Evolutionary conservation across 2,888 invertebrate species (phyloP), one percentile per base, ranked within the genome.

Genomic region (Rhagophthalmus giganteus): DNA sequence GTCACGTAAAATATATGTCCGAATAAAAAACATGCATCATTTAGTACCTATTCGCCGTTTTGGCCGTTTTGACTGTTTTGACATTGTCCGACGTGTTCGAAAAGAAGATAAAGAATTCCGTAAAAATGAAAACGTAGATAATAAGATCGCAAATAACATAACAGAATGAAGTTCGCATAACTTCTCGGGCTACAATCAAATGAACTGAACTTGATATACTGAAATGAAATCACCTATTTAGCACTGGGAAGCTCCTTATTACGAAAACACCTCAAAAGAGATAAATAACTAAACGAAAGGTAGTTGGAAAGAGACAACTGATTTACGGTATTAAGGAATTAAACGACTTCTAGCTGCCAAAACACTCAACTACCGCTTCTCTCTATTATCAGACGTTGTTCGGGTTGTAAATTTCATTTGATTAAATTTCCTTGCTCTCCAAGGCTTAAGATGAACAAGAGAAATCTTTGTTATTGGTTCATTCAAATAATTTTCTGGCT

Each of bases 381-480:
- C 46, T 52, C 52, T 52, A 52, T 52, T 52, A 52, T 52, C 52
- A 52, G 46, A 52, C 52, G 40, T 52, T 52, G 35, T 39, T 47
- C 45, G 37, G 47, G 52, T 52, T 52, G 52, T 52, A 52, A 52
- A 52, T 52, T 52, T 52, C 52, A 52, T 52, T 52, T 52, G 52
- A 52, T 52, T 52, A 52, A 52, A 52, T 52, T 52, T 40, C 24
- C 52, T 48, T 47, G 30, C 52, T 52, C 52, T 47, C 41, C 37
- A 52, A 46, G 24, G 26, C 33, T 46, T 40, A 30, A 39, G 46
- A 52, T 46, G 52, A 52, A 25, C 41, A 37, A 41, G 49, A 42
- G 47, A 49, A 46, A 41, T 42, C 41, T 49, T 49, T 49, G 39
- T 42, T 49, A 49, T 49, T 42, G 41, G 49, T 37, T 35, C 41